Evolutionary conservation across 2,888 invertebrate species (phyloP), one percentile per base, ranked within the genome.

Genomic region (Xanthorhoe spadicearia): DNA sequence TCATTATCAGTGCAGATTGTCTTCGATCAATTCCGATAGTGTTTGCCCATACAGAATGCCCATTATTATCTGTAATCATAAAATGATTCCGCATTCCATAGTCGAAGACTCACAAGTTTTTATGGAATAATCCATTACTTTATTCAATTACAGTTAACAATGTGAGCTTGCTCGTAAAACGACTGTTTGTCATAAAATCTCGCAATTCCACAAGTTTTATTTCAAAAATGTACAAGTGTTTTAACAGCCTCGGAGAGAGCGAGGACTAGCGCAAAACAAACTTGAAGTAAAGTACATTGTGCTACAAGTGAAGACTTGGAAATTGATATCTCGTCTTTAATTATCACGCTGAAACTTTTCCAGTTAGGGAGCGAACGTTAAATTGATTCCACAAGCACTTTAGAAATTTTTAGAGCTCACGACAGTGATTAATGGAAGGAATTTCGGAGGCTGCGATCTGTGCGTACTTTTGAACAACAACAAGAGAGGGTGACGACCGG

Each of bases 351-450:
- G 73, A 82, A 90, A 90, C 80, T 89, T 90, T 85, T 67, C 81
- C 84, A 84, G 85, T 83, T 83, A 83, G 84, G 86, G 84, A 82
- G 83, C 77, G 85, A 83, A 82, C 83, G 84, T 85, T 82, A 89
- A 93, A 93, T 92, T 93, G 91, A 92, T 90, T 91, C 86, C 83
- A 84, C 87, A 81, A 85, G 87, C 87, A 84, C 86, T 89, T 90
- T 80, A 81, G 84, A 88, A 84, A 89, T 88, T 90, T 90, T 92
- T 88, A 89, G 87, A 88, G 83, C 87, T 81, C 87, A 85, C 82
- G 91, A 91, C 92, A 91, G 86, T 90, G 92, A 93, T 93, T 92
- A 92, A 93, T 92, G 90, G 85, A 86, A 81, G 88, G 87, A 88
- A 89, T 90, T 90, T 88, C 72, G 83, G 81, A 87, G 86, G 82